phyloP scores from a whole-genome alignment of 2,113 vertebrate genomes.

The Pogonocichla stellata region DNA sequence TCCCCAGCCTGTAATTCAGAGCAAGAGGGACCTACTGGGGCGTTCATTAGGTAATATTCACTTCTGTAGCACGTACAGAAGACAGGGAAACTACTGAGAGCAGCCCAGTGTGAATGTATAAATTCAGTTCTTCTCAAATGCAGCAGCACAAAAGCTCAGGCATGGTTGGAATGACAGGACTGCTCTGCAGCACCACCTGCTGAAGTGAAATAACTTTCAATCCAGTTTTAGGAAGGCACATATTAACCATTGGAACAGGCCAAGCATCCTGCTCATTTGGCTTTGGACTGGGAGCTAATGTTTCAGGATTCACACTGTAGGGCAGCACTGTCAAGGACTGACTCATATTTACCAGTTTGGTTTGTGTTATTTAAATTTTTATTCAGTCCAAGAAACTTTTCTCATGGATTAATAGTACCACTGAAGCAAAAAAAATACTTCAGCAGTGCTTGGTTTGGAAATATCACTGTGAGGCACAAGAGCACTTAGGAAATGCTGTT shows the following conservation, averaged over 20 bases:
- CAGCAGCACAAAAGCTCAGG: not conserved
- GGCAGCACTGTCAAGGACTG: not conserved
- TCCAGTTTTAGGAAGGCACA: not conserved
- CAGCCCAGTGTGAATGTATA: not conserved
- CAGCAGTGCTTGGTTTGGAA: not conserved
- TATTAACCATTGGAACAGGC: fast-evolving
- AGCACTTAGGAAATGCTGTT: not conserved
- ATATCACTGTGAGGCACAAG: not conserved
- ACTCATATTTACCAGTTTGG: fast-evolving
- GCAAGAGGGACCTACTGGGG: fast-evolving
- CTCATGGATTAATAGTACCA: not conserved
- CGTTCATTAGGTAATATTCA: not conserved
- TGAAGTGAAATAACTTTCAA: not conserved
- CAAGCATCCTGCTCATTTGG: not conserved
- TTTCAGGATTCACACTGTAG: not conserved
- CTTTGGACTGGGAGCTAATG: not conserved
- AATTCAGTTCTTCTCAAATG: not conserved
- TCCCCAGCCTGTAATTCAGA: not conserved
- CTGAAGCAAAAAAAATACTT: not conserved
- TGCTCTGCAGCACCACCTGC: constrained; percentile 43
- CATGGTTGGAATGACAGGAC: not conserved
- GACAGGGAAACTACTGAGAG: not conserved
- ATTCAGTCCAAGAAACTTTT: not conserved
- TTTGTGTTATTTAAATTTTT: not conserved
- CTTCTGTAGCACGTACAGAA: not conserved